Percentiles rank a stretch among this genome's conserved stretches.
phyloP scores from a whole-genome alignment of 2,797 vertebrate genomes.

The Halcyon badia region DNA sequence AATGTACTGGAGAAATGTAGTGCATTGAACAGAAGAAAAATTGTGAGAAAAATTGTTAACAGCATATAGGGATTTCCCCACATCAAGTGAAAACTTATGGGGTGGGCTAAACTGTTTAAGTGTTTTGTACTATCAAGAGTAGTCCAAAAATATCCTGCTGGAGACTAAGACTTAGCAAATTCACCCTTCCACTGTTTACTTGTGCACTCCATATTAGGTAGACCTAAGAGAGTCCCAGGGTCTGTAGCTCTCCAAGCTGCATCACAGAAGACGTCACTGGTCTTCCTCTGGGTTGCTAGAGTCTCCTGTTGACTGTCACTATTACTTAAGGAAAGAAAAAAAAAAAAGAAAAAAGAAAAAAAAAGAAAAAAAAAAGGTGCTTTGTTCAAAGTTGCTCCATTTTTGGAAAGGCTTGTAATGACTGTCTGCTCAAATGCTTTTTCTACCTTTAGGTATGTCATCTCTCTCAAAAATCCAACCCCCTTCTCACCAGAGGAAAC shows the following conservation, averaged over 20 bases:
- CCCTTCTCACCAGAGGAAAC: not conserved
- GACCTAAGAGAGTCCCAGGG: conserved; percentile 4
- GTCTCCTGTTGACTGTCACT: conserved; percentile 45
- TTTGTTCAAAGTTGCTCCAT: conserved; percentile 43
- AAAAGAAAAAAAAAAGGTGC: not conserved
- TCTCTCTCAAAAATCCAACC: not conserved
- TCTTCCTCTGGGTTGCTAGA: conserved; percentile 45
- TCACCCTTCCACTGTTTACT: conserved; percentile 25
- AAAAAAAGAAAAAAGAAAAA: too few relatives aligned
- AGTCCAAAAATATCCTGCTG: conserved; percentile 19
- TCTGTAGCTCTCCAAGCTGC: not conserved
- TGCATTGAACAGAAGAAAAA: not conserved
- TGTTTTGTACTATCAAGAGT: not conserved
- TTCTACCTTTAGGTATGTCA: not conserved
- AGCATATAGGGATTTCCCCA: not conserved
- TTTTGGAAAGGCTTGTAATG: conserved; percentile 40
- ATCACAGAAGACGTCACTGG: conserved; percentile 26
- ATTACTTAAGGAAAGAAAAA: not conserved
- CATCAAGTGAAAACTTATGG: not conserved
- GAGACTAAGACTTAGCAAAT: not conserved
- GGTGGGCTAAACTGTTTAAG: not conserved
- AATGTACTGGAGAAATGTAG: not conserved
- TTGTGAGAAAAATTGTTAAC: not conserved
- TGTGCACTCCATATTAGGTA: conserved; percentile 48
- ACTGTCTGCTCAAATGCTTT: not conserved